These are phyloP conservation scores for Drosophila kanekoi DNA, from an alignment of 2,888 invertebrate genomes.

Conservation along the genomic window DNA sequence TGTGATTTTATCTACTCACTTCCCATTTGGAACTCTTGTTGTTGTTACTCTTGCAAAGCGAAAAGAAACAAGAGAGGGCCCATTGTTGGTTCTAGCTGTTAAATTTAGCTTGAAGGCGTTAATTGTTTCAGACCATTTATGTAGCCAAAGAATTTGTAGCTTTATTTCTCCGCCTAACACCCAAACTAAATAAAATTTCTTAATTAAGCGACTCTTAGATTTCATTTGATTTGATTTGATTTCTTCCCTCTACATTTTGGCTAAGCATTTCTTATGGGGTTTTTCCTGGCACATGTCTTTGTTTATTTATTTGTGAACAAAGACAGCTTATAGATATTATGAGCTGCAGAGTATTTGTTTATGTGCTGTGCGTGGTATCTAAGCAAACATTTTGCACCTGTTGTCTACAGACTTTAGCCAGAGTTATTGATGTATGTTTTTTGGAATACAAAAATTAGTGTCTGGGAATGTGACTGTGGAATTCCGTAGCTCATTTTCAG, in stretches of 20 bases:
- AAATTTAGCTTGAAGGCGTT: constrained; percentile 55
- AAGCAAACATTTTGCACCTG: constrained; percentile 35
- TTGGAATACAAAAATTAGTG: constrained; percentile 7
- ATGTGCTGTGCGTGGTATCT: constrained; percentile 15
- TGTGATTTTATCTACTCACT: constrained; percentile 13
- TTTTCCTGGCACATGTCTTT: constrained; percentile 10
- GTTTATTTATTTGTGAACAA: constrained; percentile 20
- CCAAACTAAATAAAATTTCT: constrained; percentile 17
- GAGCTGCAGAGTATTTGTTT: constrained; percentile 12
- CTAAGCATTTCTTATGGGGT: neutral
- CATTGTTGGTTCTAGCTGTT: constrained; percentile 24
- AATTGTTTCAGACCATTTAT: constrained; percentile 41
- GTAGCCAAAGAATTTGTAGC: constrained; percentile 7
- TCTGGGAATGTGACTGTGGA: constrained; percentile 16
- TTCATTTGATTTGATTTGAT: no score
- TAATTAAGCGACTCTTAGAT: constrained; percentile 11
- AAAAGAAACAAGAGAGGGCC: constrained; percentile 1
- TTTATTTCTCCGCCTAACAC: constrained; percentile 17
- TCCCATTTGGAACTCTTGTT: constrained; percentile 15
- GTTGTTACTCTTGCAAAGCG: neutral
- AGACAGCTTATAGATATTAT: constrained; percentile 15
- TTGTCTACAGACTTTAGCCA: constrained; percentile 6
- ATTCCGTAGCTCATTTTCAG: constrained; percentile 25
- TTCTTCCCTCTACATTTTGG: neutral
- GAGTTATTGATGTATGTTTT: constrained; percentile 7